These are phyloP conservation scores for Heliconius charithonia DNA, from an alignment of 2,888 invertebrate genomes.

Conservation along the genomic window DNA sequence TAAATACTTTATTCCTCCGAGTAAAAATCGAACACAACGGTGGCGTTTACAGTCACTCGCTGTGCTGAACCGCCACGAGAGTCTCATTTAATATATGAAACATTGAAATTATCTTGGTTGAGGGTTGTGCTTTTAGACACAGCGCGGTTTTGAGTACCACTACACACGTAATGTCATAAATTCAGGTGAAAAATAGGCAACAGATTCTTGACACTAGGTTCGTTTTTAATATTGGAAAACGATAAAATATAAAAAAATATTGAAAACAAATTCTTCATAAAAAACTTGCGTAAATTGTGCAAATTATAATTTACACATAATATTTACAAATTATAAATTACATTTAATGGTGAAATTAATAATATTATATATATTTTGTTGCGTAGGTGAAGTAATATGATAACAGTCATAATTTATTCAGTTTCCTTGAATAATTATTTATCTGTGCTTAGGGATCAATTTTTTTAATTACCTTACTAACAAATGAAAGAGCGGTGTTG, in stretches of 20 bases:
- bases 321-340: too few relatives aligned
- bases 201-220: not conserved
- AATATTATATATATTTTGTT: slow-evolving; percentile 47
- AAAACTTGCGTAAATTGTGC: slow-evolving; percentile 6
- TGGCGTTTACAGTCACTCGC: not conserved
- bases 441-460: not conserved
- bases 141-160: not conserved
- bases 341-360: slow-evolving; percentile 59
- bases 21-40: too few relatives aligned
- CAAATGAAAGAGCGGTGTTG: too few relatives aligned
- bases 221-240: too few relatives aligned
- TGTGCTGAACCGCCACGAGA: too few relatives aligned
- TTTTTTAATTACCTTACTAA: too few relatives aligned
- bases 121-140: not conserved
- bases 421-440: not conserved
- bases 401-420: not conserved
- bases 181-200: not conserved
- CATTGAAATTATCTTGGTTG: not conserved
- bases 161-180: not conserved
- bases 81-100: too few relatives aligned
- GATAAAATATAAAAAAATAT: not conserved
- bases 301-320: slow-evolving; percentile 64
- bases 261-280: not conserved
- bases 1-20: not conserved
- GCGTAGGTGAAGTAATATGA: not conserved